Base-by-base conservation (phyloP, 1,140 invertebrate species). In the Palaemon carinicauda region DNA sequence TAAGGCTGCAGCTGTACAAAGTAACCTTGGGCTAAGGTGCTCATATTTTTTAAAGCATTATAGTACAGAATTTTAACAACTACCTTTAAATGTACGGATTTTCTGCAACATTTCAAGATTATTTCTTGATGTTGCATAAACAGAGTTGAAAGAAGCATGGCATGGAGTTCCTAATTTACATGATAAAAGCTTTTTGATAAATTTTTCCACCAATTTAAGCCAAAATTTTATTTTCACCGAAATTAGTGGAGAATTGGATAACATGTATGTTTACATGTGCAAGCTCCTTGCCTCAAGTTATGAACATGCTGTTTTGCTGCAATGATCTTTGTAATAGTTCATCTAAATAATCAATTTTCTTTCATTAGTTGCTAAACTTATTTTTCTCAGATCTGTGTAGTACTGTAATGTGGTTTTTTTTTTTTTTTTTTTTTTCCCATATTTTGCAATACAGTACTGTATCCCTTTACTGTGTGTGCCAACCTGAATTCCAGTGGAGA, bases 121-220 rank as follows among this genome's bases (percentile, higher is more conserved):
- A 24, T 2, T 82, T 56, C 52, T 71, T 33, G 74, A 50, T 27
- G 51, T 82, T 27, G 12, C 33, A 71, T 29, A 82, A 33, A 21
- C 52, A 10, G 21, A 73, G 52, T 80, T 83, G 31, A 50, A 75
- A 75, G 69, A 83, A 83, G 81, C 81, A 79, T 78, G 77, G 83
- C 83, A 85, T 79, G 75, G 75, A 85, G 83, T 85, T 85, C 83
- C 83, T 79, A 85, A 65, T 79, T 71, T 69, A 79, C 77, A 65
- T 50, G 79, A 60, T 21, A 41, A 60, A 79, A 69, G 75, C 77
- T 71, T 53, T 53, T 52, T 83, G 74, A 50, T 56, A 53, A 75
- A 54, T 56, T 60, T 80, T 31, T 60, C n/a, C n/a, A 31, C 31
- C 29, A 33, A 33, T 50, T n/a, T 15, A 73, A 75, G 29, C 19